These are phyloP conservation scores for Deilephila porcellus DNA, from an alignment of 2,888 invertebrate genomes.

Conservation along the genomic window DNA sequence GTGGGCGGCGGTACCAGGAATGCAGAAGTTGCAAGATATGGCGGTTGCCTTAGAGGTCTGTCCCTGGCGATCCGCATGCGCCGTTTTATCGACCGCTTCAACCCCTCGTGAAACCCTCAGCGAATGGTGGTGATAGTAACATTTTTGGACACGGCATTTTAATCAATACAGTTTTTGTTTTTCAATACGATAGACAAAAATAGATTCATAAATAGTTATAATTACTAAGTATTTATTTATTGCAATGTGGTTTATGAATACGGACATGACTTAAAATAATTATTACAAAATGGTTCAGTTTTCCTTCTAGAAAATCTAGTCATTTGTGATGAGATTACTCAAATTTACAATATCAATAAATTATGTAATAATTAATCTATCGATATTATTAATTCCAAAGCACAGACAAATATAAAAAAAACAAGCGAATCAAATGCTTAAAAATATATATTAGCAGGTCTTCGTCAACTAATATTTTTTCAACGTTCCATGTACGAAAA, in stretches of 20 bases:
- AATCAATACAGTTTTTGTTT: no score
- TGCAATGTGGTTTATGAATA: neutral
- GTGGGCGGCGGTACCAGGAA: slow-evolving; percentile 80
- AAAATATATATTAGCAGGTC: neutral
- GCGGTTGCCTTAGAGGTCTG: slow-evolving; percentile 24
- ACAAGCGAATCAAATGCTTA: neutral
- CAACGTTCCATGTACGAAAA: slow-evolving; percentile 20
- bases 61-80: slow-evolving; percentile 62
- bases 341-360: no score
- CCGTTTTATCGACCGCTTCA: slow-evolving; percentile 57
- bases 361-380: no score
- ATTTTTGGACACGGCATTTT: slow-evolving; percentile 17
- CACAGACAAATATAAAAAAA: neutral
- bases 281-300: no score
- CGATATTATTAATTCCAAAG: no score
- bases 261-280: no score
- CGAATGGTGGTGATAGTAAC: neutral
- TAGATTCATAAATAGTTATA: no score
- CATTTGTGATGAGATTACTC: no score
- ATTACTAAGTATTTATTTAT: neutral
- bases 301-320: no score
- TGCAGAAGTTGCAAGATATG: slow-evolving; percentile 50
- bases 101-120: slow-evolving; percentile 30
- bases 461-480: neutral
- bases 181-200: no score